Conservation (phyloP, 2,797 vertebrate genomes). For the Crax fasciolata region DNA sequence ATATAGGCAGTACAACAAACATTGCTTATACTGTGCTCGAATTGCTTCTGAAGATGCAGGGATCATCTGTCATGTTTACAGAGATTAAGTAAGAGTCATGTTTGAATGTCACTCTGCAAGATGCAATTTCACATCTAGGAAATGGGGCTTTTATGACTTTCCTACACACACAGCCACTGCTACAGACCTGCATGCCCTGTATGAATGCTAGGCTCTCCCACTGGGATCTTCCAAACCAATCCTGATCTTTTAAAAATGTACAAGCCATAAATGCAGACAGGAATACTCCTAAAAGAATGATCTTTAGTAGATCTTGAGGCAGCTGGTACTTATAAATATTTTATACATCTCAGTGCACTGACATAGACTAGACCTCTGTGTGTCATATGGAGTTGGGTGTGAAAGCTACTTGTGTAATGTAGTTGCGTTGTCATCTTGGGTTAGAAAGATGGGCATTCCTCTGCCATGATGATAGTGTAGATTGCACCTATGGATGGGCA, state of each 20-base stretch:
- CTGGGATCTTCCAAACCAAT: background rate
- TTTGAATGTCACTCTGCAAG: background rate
- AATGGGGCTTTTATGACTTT: background rate
- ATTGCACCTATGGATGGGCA: background rate
- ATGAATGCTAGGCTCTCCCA: background rate
- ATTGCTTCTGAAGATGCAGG: background rate
- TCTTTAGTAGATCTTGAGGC: conserved; percentile 9
- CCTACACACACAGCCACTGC: fast-evolving
- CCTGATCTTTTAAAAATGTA: conserved; percentile 18
- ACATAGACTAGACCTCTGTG: background rate
- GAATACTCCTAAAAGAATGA: background rate
- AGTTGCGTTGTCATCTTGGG: background rate
- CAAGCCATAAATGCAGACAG: background rate
- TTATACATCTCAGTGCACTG: background rate
- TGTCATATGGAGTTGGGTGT: background rate
- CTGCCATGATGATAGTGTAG: background rate
- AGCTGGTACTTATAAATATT: conserved; percentile 48
- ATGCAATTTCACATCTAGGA: background rate
- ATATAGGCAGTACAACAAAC: background rate
- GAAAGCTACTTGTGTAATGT: background rate
- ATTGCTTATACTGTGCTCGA: background rate
- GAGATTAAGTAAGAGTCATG: background rate
- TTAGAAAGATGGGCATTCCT: background rate
- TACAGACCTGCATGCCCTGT: background rate
- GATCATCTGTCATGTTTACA: background rate